Evolutionary conservation across 2,888 invertebrate species (phyloP).

Genomic region (Phlogophora meticulosa): DNA sequence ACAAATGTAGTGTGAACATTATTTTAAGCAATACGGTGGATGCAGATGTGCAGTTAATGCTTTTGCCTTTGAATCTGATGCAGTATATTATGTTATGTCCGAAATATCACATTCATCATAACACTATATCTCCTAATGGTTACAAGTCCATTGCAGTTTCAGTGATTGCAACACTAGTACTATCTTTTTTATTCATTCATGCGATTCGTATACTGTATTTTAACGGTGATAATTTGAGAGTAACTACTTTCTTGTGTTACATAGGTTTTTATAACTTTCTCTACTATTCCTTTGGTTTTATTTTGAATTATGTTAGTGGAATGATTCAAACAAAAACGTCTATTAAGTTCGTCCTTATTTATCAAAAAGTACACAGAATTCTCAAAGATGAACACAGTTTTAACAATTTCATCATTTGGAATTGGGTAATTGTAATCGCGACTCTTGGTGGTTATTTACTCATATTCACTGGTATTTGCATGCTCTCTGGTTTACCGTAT

Average conservation of each 20-base stretch:
- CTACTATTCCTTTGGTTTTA: not conserved
- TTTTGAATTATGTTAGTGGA: not conserved
- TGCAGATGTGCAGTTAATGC: constrained; percentile 10
- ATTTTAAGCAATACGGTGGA: not conserved
- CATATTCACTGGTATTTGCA: not conserved
- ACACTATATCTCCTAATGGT: constrained; percentile 9
- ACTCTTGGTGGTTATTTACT: not conserved
- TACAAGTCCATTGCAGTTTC: not conserved
- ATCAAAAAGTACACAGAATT: constrained; percentile 27
- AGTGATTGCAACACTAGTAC: not conserved
- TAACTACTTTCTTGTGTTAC: not conserved
- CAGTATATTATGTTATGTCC: constrained; percentile 3
- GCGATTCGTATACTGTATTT: not conserved
- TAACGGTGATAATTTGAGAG: not conserved
- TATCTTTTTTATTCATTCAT: not conserved
- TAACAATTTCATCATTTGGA: not conserved
- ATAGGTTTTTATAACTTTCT: not conserved
- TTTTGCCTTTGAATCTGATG: constrained; percentile 25
- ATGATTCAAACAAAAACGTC: not conserved
- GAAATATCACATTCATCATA: constrained; percentile 4
- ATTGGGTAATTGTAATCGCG: constrained; percentile 19
- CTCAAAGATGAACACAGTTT: constrained; percentile 5
- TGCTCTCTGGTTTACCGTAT: not conserved
- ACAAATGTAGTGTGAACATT: not conserved
- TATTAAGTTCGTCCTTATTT: constrained; percentile 2